Conservation (phyloP, 64 coral and sea anemone genomes). For the Montipora sp. region DNA sequence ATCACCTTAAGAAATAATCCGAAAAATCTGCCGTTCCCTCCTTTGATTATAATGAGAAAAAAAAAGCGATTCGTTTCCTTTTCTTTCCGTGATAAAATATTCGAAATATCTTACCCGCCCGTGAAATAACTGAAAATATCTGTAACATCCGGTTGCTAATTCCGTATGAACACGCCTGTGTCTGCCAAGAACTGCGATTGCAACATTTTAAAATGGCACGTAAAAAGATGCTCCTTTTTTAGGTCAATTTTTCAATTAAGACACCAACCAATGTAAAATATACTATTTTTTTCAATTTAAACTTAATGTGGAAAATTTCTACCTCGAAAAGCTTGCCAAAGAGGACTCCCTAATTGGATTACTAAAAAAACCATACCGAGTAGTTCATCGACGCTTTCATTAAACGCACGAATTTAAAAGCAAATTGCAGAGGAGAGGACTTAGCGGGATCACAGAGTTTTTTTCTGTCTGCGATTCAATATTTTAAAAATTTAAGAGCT, state of each 20-base stretch:
- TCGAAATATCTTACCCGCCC: neutral
- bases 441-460: neutral
- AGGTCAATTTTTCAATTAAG: neutral
- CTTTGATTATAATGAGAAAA: neutral
- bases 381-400: no score
- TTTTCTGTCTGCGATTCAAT: conserved; percentile 10
- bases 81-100: neutral
- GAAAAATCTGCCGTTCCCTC: neutral
- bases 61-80: neutral
- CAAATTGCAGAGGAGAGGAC: neutral
- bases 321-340: neutral
- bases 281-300: neutral
- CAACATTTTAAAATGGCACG: no score
- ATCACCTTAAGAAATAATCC: neutral
- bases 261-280: neutral
- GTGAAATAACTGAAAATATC: neutral
- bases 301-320: neutral
- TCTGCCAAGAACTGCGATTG: neutral
- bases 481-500: conserved; percentile 10
- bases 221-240: neutral
- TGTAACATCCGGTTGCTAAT: neutral
- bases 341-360: no score
- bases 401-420: no score
- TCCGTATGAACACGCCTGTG: neutral
- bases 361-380: no score